Base-by-base conservation (phyloP, 2,113 vertebrate species). In the Lophochroa leadbeateri region DNA sequence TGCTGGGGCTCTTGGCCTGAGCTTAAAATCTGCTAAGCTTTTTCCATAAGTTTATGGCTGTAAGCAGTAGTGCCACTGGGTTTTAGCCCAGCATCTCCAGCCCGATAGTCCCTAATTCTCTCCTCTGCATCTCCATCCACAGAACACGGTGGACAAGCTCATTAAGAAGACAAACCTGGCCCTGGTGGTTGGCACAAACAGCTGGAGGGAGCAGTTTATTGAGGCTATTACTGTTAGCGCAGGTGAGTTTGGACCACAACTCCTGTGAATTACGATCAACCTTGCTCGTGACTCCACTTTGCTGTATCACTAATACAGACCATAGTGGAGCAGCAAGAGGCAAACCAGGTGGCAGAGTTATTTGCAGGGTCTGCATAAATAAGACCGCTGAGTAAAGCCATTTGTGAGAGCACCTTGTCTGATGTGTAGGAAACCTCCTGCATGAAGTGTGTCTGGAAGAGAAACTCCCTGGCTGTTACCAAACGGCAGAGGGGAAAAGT, bases 141-240 rank as follows among this genome's bases (percentile, higher is more conserved):
- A 99, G 99, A 99, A 97, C 92, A 99, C 99, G 0, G 99, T 99
- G 95, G 99, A 99, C 96, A 99, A 99, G 97, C 99, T 99, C 87
- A 99, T 99, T 79, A 99, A 99, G 98, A 99, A 99, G 98, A 99
- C 99, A 5, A 99, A 99, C 97, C 97, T 99, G 96, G 99, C 99
- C 60, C 98, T 99, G 47, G 97, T 99, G 96, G 98, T 99, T 28
- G 99, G 99, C 78, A 99, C 99, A 1, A 99, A 99, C 98, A 99
- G 98, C 98, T 99, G 99, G 99, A 99, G 99, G 90, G 98, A 99
- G 85, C 99, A 99, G 97, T 99, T 99, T 81, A 98, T 99, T 29
- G 99, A 99, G 88, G 99, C 99, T 11, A 99, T 99, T 95, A 99
- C 99, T 4, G 99, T 99, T 96, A 99, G 99, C 8, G 99, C 99